Percentiles rank a stretch among this genome's conserved stretches.
Conservation (phyloP, 2,113 vertebrate species). For the Hypomesus transpacificus region DNA sequence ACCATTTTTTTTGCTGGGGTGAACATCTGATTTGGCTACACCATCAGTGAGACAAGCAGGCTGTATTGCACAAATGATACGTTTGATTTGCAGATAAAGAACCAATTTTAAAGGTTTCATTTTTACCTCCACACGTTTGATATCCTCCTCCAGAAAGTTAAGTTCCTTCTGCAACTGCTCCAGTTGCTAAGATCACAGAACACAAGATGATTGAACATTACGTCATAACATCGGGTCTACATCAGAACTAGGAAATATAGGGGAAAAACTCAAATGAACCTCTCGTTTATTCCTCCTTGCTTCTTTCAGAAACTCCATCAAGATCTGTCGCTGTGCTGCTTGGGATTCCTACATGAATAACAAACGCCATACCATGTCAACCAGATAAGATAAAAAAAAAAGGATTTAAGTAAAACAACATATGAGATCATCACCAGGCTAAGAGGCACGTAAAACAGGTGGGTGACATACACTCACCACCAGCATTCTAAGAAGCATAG, state of each 20-base stretch:
- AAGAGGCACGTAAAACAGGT: too few species aligned
- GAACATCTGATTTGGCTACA: too few species aligned
- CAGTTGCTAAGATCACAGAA: constrained; percentile 80
- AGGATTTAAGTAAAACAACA: neutral
- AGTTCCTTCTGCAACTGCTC: constrained; percentile 98
- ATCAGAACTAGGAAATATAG: too few species aligned
- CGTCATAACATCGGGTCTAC: too few species aligned
- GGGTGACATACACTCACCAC: neutral
- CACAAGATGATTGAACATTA: constrained; percentile 8
- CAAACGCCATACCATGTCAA: neutral
- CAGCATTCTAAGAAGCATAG: neutral
- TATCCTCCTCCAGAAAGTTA: constrained; percentile 96
- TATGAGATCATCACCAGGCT: neutral
- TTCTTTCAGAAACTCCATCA: constrained; percentile 99
- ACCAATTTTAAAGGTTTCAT: neutral
- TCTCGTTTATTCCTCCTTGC: constrained; percentile 97
- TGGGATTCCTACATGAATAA: constrained; percentile 86
- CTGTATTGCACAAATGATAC: neutral
- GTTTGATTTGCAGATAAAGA: neutral
- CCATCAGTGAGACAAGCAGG: too few species aligned
- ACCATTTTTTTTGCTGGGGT: too few species aligned
- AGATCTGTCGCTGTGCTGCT: constrained; percentile 94
- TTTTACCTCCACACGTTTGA: constrained; percentile 96
- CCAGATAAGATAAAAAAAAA: neutral
- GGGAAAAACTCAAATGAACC: constrained; percentile 65